Percentiles rank a stretch among this genome's conserved stretches.
These are phyloP conservation scores for Fratercula arctica DNA, from an alignment of 2,797 vertebrate genomes.

Conservation along the genomic window DNA sequence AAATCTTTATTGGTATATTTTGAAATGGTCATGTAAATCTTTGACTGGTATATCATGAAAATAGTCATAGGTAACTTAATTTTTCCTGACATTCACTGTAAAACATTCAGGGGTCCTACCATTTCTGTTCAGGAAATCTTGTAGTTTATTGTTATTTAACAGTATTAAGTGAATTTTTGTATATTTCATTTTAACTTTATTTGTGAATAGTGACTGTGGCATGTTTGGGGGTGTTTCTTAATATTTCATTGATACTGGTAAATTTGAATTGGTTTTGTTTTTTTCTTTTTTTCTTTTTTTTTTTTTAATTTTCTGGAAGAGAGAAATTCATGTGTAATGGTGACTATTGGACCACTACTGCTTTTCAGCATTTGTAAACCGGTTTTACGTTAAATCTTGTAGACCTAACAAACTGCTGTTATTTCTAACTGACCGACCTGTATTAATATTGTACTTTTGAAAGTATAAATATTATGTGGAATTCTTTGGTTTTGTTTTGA, in stretches of 20 bases:
- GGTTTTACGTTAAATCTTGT: constrained; percentile 82
- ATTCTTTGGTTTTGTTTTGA: constrained; percentile 79
- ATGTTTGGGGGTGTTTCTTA: constrained; percentile 90
- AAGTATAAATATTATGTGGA: constrained; percentile 88
- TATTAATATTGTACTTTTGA: constrained; percentile 92
- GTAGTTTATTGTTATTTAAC: constrained; percentile 90
- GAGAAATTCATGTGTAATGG: constrained; percentile 78
- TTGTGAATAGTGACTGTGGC: constrained; percentile 94
- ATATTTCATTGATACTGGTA: constrained; percentile 85
- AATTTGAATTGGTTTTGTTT: constrained; percentile 77
- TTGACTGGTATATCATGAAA: constrained; percentile 82
- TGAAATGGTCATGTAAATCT: constrained; percentile 85
- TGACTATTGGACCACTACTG: constrained; percentile 85
- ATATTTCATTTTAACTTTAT: constrained; percentile 95
- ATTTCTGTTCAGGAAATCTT: constrained; percentile 85
- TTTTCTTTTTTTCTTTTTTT: not conserved
- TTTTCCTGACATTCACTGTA: constrained; percentile 84
- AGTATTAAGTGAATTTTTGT: constrained; percentile 95
- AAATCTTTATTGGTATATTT: constrained; percentile 83
- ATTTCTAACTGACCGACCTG: constrained; percentile 90
- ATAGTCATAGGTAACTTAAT: constrained; percentile 81
- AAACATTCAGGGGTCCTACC: constrained; percentile 86
- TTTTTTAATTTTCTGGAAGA: constrained; percentile 72
- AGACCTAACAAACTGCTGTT: constrained; percentile 86
- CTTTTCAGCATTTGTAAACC: constrained; percentile 83